Percentiles rank a stretch among this genome's conserved stretches.
phyloP scores from a whole-genome alignment of 2,888 invertebrate species.

The Dolichomitus sp. region DNA sequence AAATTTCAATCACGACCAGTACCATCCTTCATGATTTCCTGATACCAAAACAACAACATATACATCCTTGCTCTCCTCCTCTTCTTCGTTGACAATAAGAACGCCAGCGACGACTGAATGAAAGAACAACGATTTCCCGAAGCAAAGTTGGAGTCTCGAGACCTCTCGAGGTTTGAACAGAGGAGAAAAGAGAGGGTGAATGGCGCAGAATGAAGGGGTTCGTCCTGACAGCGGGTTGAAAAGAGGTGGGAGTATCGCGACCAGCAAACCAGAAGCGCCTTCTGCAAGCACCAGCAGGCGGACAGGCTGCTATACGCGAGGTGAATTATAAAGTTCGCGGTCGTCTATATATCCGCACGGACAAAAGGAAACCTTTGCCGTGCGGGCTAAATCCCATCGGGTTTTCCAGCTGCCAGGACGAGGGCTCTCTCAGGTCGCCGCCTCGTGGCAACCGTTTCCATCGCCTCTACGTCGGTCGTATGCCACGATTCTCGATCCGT shows the following conservation, averaged over 20 bases:
- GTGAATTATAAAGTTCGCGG: constrained; percentile 64
- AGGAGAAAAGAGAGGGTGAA: constrained; percentile 4
- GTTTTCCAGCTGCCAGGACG: constrained; percentile 45
- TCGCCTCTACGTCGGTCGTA: constrained; percentile 27
- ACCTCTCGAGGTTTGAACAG: constrained; percentile 16
- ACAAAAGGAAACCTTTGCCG: constrained; percentile 64
- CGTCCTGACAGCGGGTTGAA: constrained; percentile 8
- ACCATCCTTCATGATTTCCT: constrained; percentile 7
- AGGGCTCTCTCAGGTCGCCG: constrained; percentile 19
- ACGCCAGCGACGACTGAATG: constrained; percentile 12
- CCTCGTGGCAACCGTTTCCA: constrained; percentile 31
- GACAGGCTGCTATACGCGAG: constrained; percentile 49
- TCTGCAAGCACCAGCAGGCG: constrained; percentile 14
- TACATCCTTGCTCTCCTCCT: not conserved
- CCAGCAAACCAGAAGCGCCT: constrained; percentile 14
- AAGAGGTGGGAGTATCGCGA: constrained; percentile 6
- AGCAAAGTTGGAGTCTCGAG: constrained; percentile 22
- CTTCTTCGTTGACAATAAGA: not conserved
- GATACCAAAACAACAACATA: not conserved
- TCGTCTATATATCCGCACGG: constrained; percentile 47
- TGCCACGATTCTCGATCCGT: constrained; percentile 59
- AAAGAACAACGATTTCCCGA: constrained; percentile 36
- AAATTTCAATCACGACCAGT: not conserved
- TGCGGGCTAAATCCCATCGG: constrained; percentile 58
- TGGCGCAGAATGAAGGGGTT: constrained; percentile 26